Conservation (phyloP, 2,113 vertebrate genomes). For the Thinocorus orbignyianus region DNA sequence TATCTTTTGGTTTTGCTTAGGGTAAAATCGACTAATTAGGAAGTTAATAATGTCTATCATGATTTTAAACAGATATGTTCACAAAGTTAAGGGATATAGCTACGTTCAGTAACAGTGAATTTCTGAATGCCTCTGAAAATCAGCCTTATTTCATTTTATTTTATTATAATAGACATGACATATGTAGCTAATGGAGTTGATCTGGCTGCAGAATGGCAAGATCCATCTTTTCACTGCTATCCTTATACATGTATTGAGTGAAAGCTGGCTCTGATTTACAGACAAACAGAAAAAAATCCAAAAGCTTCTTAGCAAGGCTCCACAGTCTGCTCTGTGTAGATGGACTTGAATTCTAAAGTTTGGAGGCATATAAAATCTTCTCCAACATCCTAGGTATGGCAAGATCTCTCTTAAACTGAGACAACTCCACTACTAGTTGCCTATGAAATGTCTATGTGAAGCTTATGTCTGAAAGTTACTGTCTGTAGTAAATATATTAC, state of each 20-base stretch:
- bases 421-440: background rate
- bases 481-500: background rate
- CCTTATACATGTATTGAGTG: background rate
- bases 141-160: background rate
- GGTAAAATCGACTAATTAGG: slow-evolving; percentile 15
- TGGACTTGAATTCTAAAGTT: background rate
- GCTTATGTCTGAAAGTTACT: too few species aligned
- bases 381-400: background rate
- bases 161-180: background rate
- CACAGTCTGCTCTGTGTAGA: background rate
- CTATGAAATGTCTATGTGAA: too few species aligned
- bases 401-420: background rate
- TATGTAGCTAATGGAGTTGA: background rate
- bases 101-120: background rate
- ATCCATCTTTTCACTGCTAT: background rate
- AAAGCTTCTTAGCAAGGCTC: background rate
- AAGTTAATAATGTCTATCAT: background rate
- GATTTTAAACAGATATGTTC: background rate
- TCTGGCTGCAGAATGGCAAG: background rate
- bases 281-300: background rate
- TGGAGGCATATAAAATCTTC: background rate
- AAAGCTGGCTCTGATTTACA: background rate
- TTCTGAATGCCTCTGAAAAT: background rate
- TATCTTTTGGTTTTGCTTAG: background rate
- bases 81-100: background rate